A percentile compares a stretch with the other conserved stretches of the same genome.
These are phyloP conservation scores for Dendrolimus pini DNA, from an alignment of 2,888 invertebrate species.

Conservation along the genomic window DNA sequence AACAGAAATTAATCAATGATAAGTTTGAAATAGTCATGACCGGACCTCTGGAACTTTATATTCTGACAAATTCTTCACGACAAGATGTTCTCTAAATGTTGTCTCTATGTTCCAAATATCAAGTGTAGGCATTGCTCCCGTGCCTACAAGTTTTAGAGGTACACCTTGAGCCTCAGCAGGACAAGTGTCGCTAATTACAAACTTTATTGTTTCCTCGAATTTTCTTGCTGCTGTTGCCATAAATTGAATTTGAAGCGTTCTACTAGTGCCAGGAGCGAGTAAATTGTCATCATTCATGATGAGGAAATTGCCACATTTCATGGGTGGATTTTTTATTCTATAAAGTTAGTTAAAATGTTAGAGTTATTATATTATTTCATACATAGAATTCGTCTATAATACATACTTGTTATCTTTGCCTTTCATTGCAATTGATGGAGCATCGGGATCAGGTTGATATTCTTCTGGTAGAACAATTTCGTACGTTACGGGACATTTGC, in stretches of 20 bases:
- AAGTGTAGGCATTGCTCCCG: constrained; percentile 74
- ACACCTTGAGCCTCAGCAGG: constrained; percentile 69
- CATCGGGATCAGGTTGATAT: constrained; percentile 33
- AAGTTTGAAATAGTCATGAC: background rate
- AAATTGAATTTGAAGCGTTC: constrained; percentile 58
- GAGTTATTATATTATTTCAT: constrained; percentile 1
- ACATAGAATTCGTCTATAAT: background rate
- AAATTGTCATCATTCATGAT: constrained; percentile 63
- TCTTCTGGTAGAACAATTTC: constrained; percentile 49
- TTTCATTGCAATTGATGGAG: constrained; percentile 18
- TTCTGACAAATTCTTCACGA: constrained; percentile 70
- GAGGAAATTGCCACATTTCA: constrained; percentile 61
- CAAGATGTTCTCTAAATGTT: constrained; percentile 77
- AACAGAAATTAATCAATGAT: background rate
- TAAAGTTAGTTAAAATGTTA: constrained; percentile 1
- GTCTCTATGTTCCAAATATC: constrained; percentile 74
- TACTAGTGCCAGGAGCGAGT: constrained; percentile 59
- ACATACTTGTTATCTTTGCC: constrained; percentile 49
- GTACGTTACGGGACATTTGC: constrained; percentile 75
- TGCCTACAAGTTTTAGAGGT: constrained; percentile 62
- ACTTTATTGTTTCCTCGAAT: constrained; percentile 60
- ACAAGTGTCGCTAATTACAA: constrained; percentile 64
- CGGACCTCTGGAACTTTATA: constrained; percentile 66
- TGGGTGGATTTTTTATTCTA: constrained; percentile 55
- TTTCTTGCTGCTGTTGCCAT: constrained; percentile 42